phyloP scores from a whole-genome alignment of 2,113 vertebrate species.

The Sturnus vulgaris region DNA sequence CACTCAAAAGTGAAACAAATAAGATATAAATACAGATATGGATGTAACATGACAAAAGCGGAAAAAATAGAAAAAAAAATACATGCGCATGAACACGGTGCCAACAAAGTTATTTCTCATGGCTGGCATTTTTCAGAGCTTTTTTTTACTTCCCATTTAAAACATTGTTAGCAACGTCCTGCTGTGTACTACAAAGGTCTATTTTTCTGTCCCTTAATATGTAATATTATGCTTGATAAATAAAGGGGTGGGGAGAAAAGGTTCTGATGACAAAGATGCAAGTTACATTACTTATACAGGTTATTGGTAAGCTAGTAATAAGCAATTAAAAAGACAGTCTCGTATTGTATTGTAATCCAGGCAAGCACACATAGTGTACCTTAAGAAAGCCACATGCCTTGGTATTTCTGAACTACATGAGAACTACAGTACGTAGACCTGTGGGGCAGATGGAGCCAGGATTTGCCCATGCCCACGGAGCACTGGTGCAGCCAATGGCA shows the following conservation, averaged over 20 bases:
- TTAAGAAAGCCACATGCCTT: slow-evolving; percentile 72
- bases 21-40: slow-evolving; percentile 93
- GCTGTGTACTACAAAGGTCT: slow-evolving; percentile 68
- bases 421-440: slow-evolving; percentile 66
- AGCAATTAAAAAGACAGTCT: slow-evolving; percentile 67
- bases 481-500: slow-evolving; percentile 55
- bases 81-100: slow-evolving; percentile 84
- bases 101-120: slow-evolving; percentile 64
- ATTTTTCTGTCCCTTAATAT: slow-evolving; percentile 66
- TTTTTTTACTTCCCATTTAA: slow-evolving; percentile 63
- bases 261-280: slow-evolving; percentile 63
- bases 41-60: slow-evolving; percentile 84
- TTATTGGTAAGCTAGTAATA: slow-evolving; percentile 65
- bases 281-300: slow-evolving; percentile 60
- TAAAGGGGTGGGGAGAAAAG: slow-evolving; percentile 68
- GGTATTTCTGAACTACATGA: slow-evolving; percentile 69
- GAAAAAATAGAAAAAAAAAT: slow-evolving; percentile 70
- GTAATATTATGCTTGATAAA: slow-evolving; percentile 69
- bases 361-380: slow-evolving; percentile 71
- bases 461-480: slow-evolving; percentile 39
- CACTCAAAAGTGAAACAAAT: slow-evolving; percentile 84
- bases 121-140: slow-evolving; percentile 62
- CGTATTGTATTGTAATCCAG: slow-evolving; percentile 63
- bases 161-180: slow-evolving; percentile 71
- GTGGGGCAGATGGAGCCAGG: slow-evolving; percentile 30